Evolutionary conservation across 2,113 vertebrate genomes (phyloP).

Genomic region (Poeciliopsis turrubarensis): DNA sequence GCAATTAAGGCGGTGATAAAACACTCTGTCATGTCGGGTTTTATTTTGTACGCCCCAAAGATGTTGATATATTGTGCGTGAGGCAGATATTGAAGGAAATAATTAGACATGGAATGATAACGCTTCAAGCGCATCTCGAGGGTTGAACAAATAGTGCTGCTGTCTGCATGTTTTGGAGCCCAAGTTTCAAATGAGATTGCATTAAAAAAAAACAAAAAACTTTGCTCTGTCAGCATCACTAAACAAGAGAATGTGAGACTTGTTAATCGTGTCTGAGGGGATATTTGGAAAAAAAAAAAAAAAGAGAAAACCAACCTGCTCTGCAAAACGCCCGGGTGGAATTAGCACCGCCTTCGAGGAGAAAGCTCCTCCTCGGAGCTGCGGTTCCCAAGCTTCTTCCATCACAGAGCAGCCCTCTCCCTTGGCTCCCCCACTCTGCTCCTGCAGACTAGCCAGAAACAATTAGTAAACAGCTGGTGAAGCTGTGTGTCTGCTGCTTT

Average conservation of each 20-base stretch:
- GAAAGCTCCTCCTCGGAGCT: too few species aligned
- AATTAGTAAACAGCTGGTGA: too few species aligned
- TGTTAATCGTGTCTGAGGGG: conserved; percentile 50
- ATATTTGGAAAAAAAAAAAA: conserved; percentile 33
- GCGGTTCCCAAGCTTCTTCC: too few species aligned
- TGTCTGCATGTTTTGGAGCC: conserved; percentile 28
- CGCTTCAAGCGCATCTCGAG: conserved; percentile 52
- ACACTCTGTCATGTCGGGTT: conserved; percentile 11
- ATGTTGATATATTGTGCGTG: conserved; percentile 31
- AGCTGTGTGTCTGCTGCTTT: too few species aligned
- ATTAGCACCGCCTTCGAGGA: too few species aligned
- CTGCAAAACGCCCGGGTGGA: too few species aligned
- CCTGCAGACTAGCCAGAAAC: too few species aligned
- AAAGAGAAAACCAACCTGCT: not conserved
- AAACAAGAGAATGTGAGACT: conserved; percentile 49
- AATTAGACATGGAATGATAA: conserved; percentile 45
- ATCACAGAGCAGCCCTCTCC: too few species aligned
- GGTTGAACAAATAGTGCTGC: conserved; percentile 55
- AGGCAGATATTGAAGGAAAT: conserved; percentile 56
- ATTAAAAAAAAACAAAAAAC: conserved; percentile 33
- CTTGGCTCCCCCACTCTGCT: too few species aligned
- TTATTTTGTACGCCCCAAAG: conserved; percentile 24
- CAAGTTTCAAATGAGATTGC: conserved; percentile 48
- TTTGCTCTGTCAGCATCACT: conserved; percentile 57
- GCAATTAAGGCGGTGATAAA: conserved; percentile 40